These are phyloP conservation scores for Heteromormyrus szaboi DNA, from an alignment of 2,797 vertebrate genomes.

Conservation along the genomic window DNA sequence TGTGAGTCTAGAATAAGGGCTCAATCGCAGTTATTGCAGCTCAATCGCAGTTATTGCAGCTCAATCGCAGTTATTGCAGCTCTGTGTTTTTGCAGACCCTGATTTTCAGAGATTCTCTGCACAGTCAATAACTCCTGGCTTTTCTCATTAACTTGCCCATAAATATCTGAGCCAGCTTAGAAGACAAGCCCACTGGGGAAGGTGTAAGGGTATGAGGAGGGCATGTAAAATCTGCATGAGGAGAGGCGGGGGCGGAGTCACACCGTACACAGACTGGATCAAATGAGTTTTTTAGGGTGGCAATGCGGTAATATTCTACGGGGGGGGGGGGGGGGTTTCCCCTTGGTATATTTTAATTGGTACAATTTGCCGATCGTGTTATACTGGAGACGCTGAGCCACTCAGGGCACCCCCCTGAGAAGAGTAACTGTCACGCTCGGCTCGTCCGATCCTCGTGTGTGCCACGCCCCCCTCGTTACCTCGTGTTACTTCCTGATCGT, in stretches of 20 bases:
- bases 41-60: slow-evolving; percentile 47
- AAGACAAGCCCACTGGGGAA: slow-evolving; percentile 31
- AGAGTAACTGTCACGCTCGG: neutral
- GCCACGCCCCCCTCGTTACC: too few relatives aligned
- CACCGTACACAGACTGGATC: neutral
- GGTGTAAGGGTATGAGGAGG: slow-evolving; percentile 1
- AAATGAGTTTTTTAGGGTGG: neutral
- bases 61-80: slow-evolving; percentile 54
- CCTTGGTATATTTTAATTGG: neutral
- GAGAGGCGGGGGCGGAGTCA: neutral
- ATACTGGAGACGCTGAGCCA: neutral
- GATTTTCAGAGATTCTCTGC: slow-evolving; percentile 64
- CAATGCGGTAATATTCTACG: neutral
- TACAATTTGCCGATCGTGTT: neutral
- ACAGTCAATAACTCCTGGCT: slow-evolving; percentile 66
- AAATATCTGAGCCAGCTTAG: neutral
- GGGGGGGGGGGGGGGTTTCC: neutral
- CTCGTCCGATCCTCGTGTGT: too few relatives aligned
- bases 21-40: slow-evolving; percentile 54
- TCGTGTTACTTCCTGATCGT: too few relatives aligned
- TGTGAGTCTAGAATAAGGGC: slow-evolving; percentile 33
- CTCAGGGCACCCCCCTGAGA: neutral
- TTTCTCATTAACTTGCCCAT: slow-evolving; percentile 53
- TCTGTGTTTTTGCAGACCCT: slow-evolving; percentile 30
- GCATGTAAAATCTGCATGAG: neutral